Evolutionary conservation across 2,888 invertebrate genomes (phyloP).

Genomic region (Cephus rjabovi): DNA sequence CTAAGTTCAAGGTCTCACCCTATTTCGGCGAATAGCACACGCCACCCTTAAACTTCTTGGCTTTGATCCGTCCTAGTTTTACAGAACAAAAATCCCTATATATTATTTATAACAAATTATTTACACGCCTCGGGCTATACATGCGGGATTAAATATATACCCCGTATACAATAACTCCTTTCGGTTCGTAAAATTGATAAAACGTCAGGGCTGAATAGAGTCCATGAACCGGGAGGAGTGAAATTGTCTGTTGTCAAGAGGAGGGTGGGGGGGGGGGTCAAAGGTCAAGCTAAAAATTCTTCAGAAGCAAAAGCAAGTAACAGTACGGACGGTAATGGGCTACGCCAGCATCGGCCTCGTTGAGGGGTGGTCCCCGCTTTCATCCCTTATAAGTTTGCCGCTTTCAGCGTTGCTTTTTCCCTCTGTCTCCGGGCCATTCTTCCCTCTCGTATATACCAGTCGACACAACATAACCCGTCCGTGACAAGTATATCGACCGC

Average conservation of each 20-base stretch:
- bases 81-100: background rate
- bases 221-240: background rate
- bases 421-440: constrained; percentile 9
- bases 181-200: too few species aligned
- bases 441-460: constrained; percentile 28
- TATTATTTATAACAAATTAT: background rate
- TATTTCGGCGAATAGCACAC: background rate
- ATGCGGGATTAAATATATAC: too few species aligned
- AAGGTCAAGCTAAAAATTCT: background rate
- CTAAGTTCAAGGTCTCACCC: constrained; percentile 3
- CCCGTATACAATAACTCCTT: too few species aligned
- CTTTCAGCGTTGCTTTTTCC: background rate
- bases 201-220: background rate
- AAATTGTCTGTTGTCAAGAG: background rate
- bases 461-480: constrained; percentile 26
- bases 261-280: background rate
- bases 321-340: background rate
- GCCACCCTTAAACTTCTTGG: background rate
- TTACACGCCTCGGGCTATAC: background rate
- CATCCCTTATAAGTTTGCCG: background rate
- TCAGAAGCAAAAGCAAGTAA: background rate
- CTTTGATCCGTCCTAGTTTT: background rate
- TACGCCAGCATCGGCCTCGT: background rate
- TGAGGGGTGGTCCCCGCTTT: background rate
- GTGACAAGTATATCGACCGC: constrained; percentile 40